Conservation (phyloP, 2,797 vertebrate genomes). For the Halcyon chelicuti region DNA sequence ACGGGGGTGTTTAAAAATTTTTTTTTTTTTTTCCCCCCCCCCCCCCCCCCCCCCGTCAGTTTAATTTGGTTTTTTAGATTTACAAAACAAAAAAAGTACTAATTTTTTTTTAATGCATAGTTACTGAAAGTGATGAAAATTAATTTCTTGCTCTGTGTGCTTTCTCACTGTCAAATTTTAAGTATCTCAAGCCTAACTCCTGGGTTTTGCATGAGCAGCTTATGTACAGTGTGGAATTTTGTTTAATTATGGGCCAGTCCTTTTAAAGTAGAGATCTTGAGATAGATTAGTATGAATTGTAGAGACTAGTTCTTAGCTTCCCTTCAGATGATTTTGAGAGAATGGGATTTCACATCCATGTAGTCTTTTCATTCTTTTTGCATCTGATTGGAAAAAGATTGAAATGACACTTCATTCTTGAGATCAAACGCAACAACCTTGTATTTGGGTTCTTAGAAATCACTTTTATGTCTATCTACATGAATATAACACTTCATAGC, state of each 20-base stretch:
- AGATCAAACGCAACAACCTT: not conserved
- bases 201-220: not conserved
- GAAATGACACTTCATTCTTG: not conserved
- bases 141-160: not conserved
- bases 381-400: not conserved
- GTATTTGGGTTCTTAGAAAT: not conserved
- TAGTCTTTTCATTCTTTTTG: not conserved
- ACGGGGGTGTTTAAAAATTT: not conserved
- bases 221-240: not conserved
- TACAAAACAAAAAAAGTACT: not conserved
- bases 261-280: slow-evolving; percentile 36
- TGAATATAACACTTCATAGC: not conserved
- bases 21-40: not conserved
- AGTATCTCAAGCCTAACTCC: not conserved
- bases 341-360: rapidly evolving
- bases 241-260: not conserved
- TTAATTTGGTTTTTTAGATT: not conserved
- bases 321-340: not conserved
- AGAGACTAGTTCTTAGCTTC: not conserved
- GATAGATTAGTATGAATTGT: not conserved
- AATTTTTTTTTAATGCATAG: too few species aligned
- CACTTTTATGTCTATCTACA: not conserved
- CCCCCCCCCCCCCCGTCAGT: not conserved
- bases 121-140: not conserved
- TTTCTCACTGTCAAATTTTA: not conserved